Conservation (phyloP, 64 coral and sea anemone genomes). For the Platygyra sinensis region DNA sequence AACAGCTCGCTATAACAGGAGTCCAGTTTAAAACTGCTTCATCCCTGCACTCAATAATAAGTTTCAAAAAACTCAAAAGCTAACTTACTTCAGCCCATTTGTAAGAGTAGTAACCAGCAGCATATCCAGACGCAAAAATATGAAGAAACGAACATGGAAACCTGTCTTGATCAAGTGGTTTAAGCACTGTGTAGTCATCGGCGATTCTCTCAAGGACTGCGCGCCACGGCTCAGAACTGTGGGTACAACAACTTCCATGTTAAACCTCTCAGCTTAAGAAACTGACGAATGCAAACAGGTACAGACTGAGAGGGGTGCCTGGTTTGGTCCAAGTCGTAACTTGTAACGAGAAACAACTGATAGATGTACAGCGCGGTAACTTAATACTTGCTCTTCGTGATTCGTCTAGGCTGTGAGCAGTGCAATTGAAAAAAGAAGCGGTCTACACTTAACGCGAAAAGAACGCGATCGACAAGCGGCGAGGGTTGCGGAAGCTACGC, state of each 20-base stretch:
- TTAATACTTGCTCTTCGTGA: too few species aligned
- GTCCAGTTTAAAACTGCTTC: not conserved
- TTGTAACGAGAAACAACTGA: too few species aligned
- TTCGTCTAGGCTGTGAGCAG: too few species aligned
- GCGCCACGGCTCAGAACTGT: slow-evolving; percentile 71
- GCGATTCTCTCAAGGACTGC: slow-evolving; percentile 64
- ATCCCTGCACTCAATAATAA: not conserved
- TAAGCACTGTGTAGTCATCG: slow-evolving; percentile 78
- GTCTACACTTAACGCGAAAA: too few species aligned
- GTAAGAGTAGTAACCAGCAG: slow-evolving; percentile 92
- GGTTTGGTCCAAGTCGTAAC: too few species aligned
- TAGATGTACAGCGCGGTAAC: too few species aligned
- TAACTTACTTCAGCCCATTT: slow-evolving; percentile 95
- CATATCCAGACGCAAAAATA: slow-evolving; percentile 80
- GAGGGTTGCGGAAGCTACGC: too few species aligned
- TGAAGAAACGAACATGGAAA: slow-evolving; percentile 90
- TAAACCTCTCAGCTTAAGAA: not conserved
- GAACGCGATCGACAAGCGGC: too few species aligned
- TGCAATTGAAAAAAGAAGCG: too few species aligned
- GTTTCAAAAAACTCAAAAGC: not conserved
- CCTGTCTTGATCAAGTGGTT: slow-evolving; percentile 59
- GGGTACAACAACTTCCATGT: not conserved
- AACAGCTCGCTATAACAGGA: too few species aligned
- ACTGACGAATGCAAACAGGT: too few species aligned
- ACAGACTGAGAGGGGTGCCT: too few species aligned